Conservation (phyloP, 2,797 vertebrate species). For the Pyrrhura leucotis region DNA sequence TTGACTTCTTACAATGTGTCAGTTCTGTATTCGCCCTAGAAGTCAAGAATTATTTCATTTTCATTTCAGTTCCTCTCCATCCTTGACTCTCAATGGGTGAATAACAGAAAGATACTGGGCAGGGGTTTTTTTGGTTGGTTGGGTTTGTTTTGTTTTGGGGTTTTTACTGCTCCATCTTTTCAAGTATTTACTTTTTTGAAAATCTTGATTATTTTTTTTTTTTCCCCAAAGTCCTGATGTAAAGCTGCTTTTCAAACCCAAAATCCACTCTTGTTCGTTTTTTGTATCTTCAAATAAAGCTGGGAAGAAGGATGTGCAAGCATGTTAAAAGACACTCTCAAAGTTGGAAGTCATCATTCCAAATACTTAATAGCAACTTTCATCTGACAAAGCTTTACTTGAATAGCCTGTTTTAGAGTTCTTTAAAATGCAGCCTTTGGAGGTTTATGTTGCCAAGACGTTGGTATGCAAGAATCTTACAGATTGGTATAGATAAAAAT, state of each 20-base stretch:
- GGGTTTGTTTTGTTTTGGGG: neutral
- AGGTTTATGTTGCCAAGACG: neutral
- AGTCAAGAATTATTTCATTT: neutral
- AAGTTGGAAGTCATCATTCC: neutral
- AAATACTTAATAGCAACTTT: neutral
- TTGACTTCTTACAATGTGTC: neutral
- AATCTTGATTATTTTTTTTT: neutral
- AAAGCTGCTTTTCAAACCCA: neutral
- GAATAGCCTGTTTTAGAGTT: neutral
- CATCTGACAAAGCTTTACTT: neutral
- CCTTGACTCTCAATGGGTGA: neutral
- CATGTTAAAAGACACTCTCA: neutral
- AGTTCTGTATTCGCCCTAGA: neutral
- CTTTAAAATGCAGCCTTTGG: neutral
- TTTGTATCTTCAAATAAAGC: neutral
- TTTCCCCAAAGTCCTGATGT: neutral
- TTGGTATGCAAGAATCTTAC: neutral
- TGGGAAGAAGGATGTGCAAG: neutral
- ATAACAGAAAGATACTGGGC: neutral
- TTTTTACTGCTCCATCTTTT: neutral
- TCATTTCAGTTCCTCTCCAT: neutral
- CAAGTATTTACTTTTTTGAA: neutral
- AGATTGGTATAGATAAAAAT: neutral
- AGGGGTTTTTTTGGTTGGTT: rapidly evolving
- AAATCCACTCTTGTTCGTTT: neutral